Conservation (phyloP, 2,113 vertebrate genomes). For the Rousettus leschenaultii region DNA sequence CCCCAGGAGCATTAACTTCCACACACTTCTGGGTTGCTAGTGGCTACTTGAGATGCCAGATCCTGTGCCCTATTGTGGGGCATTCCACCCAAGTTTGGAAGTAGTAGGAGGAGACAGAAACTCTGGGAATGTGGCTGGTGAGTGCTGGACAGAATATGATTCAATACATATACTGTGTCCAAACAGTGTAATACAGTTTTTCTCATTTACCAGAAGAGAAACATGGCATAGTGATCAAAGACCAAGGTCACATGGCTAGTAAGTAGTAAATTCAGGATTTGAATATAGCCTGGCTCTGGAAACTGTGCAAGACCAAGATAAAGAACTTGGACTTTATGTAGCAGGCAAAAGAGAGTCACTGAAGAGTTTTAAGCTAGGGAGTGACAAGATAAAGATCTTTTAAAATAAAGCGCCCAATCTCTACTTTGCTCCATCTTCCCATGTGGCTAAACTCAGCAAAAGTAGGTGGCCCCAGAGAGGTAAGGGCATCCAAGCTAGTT, state of each 20-base stretch:
- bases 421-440: neutral
- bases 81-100: neutral
- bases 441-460: neutral
- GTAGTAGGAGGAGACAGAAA: neutral
- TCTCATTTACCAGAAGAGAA: conserved; percentile 19
- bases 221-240: neutral
- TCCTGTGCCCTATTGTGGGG: neutral
- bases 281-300: neutral
- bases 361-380: neutral
- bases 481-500: neutral
- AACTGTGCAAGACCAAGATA: neutral
- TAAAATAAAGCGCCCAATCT: neutral
- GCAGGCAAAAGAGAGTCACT: neutral
- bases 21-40: neutral
- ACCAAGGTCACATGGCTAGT: neutral
- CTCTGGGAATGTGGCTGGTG: neutral
- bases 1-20: neutral
- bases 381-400: neutral
- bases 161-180: neutral
- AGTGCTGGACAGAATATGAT: neutral
- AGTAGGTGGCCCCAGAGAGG: neutral
- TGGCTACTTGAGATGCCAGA: neutral
- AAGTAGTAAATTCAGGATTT: neutral
- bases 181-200: neutral
- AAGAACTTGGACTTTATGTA: neutral